phyloP scores from a whole-genome alignment of 2,888 invertebrate species.

The Epistrophe eligans region DNA sequence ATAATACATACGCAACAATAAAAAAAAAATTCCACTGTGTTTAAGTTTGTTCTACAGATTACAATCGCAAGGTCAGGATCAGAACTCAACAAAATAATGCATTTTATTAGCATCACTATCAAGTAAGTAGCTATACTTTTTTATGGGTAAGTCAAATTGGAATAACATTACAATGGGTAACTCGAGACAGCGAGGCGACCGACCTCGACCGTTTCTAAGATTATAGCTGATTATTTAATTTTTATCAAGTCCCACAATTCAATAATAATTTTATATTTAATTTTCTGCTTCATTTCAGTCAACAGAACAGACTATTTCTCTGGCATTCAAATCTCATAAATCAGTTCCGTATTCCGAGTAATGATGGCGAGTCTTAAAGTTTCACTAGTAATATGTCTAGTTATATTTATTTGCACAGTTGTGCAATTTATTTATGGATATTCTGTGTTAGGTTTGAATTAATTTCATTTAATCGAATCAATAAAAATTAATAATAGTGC shows the following conservation, averaged over 20 bases:
- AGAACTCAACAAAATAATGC: slow-evolving; percentile 29
- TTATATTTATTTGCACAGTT: slow-evolving; percentile 35
- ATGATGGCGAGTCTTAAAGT: slow-evolving; percentile 48
- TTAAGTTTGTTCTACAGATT: slow-evolving; percentile 49
- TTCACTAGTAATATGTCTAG: slow-evolving; percentile 21
- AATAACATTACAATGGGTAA: slow-evolving; percentile 34
- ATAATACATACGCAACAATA: not conserved
- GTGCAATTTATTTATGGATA: slow-evolving; percentile 46
- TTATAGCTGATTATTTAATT: slow-evolving; percentile 53
- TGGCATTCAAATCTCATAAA: slow-evolving; percentile 19
- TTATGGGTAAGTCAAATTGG: slow-evolving; percentile 28
- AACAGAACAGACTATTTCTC: slow-evolving; percentile 44
- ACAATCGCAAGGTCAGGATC: slow-evolving; percentile 59
- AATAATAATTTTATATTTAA: slow-evolving; percentile 23
- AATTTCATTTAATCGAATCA: not conserved
- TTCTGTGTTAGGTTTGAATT: slow-evolving; percentile 56
- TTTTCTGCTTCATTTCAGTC: slow-evolving; percentile 46
- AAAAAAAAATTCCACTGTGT: slow-evolving; percentile 30
- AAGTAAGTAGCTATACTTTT: not conserved
- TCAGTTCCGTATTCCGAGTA: slow-evolving; percentile 45
- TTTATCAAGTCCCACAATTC: slow-evolving; percentile 63
- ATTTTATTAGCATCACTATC: slow-evolving; percentile 34
- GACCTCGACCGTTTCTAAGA: slow-evolving; percentile 22
- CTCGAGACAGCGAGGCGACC: slow-evolving; percentile 31
- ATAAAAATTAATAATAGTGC: slow-evolving; percentile 1